Evolutionary conservation across 2,113 vertebrate genomes (phyloP), one percentile per base, ranked within the genome.

Genomic region (Oryzias melastigma): DNA sequence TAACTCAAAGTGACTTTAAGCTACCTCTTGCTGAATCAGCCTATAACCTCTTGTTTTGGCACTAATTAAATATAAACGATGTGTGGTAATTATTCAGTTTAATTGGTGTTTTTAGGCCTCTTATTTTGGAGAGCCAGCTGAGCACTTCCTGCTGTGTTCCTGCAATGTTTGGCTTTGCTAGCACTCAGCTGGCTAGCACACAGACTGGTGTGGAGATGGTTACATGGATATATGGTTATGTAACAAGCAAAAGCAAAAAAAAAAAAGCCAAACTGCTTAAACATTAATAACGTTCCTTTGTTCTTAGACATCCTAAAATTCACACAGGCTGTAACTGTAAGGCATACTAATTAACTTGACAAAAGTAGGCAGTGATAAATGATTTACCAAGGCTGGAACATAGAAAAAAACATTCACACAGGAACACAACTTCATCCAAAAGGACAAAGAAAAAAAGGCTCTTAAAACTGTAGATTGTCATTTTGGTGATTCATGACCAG

Each of bases 301-400:
- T 69, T 71, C 52, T 62, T 17, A 19, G 7, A 22, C 20, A 15
- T 24, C 14, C 20, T 17, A 4, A 6, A 59, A 73, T 40, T 54
- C 18, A 57, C 51, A 46, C 12, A 56, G 50, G 65, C 41, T 46
- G 29, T 48, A 15, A 72, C 57, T 81, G 27, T 86, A 84, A 86
- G 84, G 80, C 84, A 79, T 74, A 78, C 57, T 45, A 74, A 70
- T 79, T 76, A 78, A 55, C 20, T 75, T 68, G n/a, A 79, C 52
- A 72, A 73, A 44, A 61, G 52, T 48, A 62, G 62, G 62, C 58
- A 69, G 53, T 19, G 22, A 48, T 73, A 44, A 48, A 65, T 55
- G 58, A 68, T 19, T n/a, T 57, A 65, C 46, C 67, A 59, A 65
- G 22, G 65, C 19, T 22, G 22, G 5, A 49, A 64, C 42, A 63